Base-by-base conservation (phyloP, 2,797 vertebrate species). In the Gymnoscopelus braueri region DNA sequence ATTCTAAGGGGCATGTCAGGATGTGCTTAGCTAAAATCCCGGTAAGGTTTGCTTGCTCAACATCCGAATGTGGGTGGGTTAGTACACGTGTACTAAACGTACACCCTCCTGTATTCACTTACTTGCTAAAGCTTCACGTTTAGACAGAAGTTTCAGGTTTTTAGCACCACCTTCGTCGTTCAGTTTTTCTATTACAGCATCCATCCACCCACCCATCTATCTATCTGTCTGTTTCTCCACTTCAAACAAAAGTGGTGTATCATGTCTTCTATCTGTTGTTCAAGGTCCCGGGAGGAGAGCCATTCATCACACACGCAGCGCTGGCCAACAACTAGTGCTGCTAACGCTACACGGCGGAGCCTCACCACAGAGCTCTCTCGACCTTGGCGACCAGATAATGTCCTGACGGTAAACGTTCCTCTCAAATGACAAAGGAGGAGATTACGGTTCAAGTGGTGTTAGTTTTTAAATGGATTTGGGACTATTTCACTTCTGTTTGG, bases 241-340 rank as follows among this genome's bases (percentile, higher is more conserved):
- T 24, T 2, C 19, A 51, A 63, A 66, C 52, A 77, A 62, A 57
- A 68, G 63, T 6, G 55, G 74, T 53, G 67, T 67, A 78, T 80
- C 76, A 71, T 51, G 77, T 44, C 71, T 72, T 58, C 72, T 59
- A 82, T 84, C 82, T 73, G 76, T 54, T 77, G 75, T 65, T 70
- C 79, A 91, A 88, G 88, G 85, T 89, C 81, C 71, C 72, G 44
- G 60, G 71, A 77, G 79, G 79, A 81, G 74, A 86, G 65, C 69
- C 56, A 88, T 88, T 85, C 62, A 91, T 91, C 88, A 89, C 19
- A 57, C 39, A 44, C 47, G 57, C 35, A 26, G 11, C 29, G 51
- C 54, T 57, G n/a, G 48, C 70, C 72, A 57, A 70, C 63, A 77
- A 54, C 59, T 59, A 65, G 68, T 56, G 5, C 29, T 19, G 24